Evolutionary conservation across 2,797 vertebrate species (phyloP), one percentile per base, ranked within the genome.

Genomic region (Cygnus olor): DNA sequence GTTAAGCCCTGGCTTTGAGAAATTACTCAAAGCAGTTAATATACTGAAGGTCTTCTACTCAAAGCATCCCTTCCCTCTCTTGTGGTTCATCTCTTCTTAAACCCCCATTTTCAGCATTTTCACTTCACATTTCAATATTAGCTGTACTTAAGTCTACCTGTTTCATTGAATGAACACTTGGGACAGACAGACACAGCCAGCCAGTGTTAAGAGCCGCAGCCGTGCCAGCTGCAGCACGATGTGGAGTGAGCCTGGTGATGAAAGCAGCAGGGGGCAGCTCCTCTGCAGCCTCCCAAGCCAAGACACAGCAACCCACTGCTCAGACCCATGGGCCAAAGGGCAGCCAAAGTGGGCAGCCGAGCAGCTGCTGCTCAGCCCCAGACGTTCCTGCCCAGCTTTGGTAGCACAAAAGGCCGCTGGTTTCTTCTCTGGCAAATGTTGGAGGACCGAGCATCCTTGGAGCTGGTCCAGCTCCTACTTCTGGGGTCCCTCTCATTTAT

Each of bases 71-170:
- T 47, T 15, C 42, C 71, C 22, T 63, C 40, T 57, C 13, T 0
- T 36, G 27, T 34, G n/a, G 7, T 28, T 72, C 44, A 40, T 20
- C n/a, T 24, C 49, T 53, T 6, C 42, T 42, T 16, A 49, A 85
- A 51, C 10, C 64, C 18, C 4, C 7, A 25, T 78, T 73, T 32
- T n/a, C 53, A 51, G 6, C 20, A 16, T n/a, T 72, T 79, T 15
- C 8, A 38, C n/a, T 61, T 11, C 45, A 9, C 7, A 36, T 61
- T 53, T 58, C 18, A 14, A 47, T 20, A 15, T 45, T 38, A 54
- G 45, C 27, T 60, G 9, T n/a, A 28, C 22, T 49, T 49, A 25
- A 25, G 20, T 14, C 36, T 40, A 36, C 0, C 0, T 0, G 0
- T 44, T 64, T 49, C 4, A 0, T 28, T 60, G 36, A 87, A 17